Conservation (phyloP, 2,797 vertebrate species). For the Dermochelys coriacea region DNA sequence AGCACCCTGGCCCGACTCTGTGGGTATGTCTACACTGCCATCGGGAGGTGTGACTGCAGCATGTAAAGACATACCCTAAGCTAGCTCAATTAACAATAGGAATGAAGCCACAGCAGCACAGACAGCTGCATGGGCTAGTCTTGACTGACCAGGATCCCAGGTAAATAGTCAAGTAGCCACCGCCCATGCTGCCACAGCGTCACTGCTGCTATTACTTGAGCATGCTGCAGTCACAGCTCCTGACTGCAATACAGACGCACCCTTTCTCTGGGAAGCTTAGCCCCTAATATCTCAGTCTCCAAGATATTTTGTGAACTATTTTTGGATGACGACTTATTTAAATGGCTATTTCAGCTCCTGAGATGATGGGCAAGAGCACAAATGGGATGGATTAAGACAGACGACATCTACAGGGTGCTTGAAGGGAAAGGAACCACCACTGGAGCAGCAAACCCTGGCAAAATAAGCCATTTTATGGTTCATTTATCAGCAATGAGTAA, state of each 20-base stretch:
- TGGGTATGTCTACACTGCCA: not conserved
- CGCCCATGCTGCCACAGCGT: not conserved
- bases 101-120: no score
- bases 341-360: not conserved
- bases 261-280: not conserved
- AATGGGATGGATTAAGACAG: not conserved
- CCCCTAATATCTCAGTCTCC: not conserved
- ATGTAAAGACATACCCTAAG: not conserved
- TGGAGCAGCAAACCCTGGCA: accelerated
- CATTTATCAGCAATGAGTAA: not conserved
- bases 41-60: not conserved
- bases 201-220: not conserved
- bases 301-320: not conserved
- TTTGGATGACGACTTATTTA: not conserved
- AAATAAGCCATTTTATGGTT: not conserved
- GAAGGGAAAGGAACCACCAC: not conserved
- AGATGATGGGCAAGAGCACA: not conserved
- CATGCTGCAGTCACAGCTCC: not conserved
- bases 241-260: not conserved
- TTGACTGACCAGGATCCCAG: not conserved
- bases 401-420: not conserved
- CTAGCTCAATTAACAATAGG: no score
- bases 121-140: no score
- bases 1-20: not conserved
- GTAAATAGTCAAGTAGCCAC: not conserved